Conservation (phyloP, 2,888 invertebrate species). For the Pandemis cinnamomeana region DNA sequence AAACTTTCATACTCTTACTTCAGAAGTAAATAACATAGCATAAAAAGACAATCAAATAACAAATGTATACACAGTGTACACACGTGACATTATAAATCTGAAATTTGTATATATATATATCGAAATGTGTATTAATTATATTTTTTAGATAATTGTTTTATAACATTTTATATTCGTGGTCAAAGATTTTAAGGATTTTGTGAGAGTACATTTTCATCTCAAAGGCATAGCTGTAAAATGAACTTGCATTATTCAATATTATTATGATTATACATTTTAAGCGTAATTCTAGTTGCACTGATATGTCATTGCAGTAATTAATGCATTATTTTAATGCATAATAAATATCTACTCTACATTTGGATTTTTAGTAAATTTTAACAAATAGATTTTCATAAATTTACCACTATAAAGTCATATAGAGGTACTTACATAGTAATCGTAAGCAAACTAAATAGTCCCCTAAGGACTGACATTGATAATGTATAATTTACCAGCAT, state of each 20-base stretch:
- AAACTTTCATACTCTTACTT: slow-evolving; percentile 4
- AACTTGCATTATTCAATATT: not conserved
- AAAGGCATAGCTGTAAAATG: not conserved
- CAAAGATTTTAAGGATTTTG: not conserved
- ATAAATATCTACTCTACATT: not conserved
- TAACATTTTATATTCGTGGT: not conserved
- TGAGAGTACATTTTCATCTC: not conserved
- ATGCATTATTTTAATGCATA: not conserved
- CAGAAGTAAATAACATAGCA: slow-evolving; percentile 20
- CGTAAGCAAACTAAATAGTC: not conserved
- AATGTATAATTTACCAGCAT: slow-evolving; percentile 11
- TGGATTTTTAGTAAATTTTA: slow-evolving; percentile 14
- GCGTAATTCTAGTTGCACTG: slow-evolving; percentile 31
- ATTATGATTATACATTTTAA: not conserved
- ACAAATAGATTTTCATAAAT: not conserved
- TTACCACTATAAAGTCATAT: not conserved
- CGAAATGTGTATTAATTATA: not conserved
- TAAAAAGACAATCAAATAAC: slow-evolving; percentile 17
- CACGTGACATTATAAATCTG: slow-evolving; percentile 43
- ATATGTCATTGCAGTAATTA: slow-evolving; percentile 32
- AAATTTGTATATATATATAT: slow-evolving; percentile 14
- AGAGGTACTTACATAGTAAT: not conserved
- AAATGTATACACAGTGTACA: slow-evolving; percentile 51
- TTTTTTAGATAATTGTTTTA: not conserved
- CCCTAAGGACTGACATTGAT: not conserved